Evolutionary conservation across 1,140 invertebrate species (phyloP), one percentile per base, ranked within the genome.

Genomic region (Zophobas atratus): DNA sequence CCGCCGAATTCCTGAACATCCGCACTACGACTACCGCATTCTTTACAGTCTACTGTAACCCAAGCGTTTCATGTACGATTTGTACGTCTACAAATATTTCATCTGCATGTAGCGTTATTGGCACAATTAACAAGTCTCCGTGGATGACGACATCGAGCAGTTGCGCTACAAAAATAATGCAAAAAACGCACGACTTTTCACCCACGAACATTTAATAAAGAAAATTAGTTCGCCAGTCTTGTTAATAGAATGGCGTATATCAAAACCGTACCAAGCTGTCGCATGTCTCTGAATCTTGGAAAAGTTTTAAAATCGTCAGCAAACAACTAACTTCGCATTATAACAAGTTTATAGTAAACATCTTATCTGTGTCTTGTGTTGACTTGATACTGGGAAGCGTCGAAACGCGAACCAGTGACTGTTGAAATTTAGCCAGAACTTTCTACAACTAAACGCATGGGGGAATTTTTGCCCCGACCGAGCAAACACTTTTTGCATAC

Each of bases 101-200:
- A 46, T 46, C 43, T 46, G 43, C 49, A 20, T 51, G 6, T 5
- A 20, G 49, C 49, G n/a, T 51, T 51, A 51, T 51, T 51, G 49
- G 4, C 6, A 20, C 49, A 51, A 51, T 51, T 51, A 51, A 51
- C n/a, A 20, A 4, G 20, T 20, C 6, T 4, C 49, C 20, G 49
- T 20, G 8, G 49, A 51, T 51, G 49, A 51, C 49, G 49, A 51
- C 49, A 51, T 51, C 49, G 6, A 20, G 49, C 49, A 51, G 49
- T 20, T 20, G 20, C 20, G 20, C 20, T 20, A 20, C 20, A 20
- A 20, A 20, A 20, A 20, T 20, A 20, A 20, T 20, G 20, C 20
- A 20, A 20, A 20, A 20, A 51, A 51, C 6, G 49, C 3, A 2
- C 49, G 6, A 51, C 49, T 51, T 51, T 51, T 51, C 49, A 51